phyloP scores from a whole-genome alignment of 37 sponge, comb jelly and placozoan genomes.

The Mnemiopsis leidyi region DNA sequence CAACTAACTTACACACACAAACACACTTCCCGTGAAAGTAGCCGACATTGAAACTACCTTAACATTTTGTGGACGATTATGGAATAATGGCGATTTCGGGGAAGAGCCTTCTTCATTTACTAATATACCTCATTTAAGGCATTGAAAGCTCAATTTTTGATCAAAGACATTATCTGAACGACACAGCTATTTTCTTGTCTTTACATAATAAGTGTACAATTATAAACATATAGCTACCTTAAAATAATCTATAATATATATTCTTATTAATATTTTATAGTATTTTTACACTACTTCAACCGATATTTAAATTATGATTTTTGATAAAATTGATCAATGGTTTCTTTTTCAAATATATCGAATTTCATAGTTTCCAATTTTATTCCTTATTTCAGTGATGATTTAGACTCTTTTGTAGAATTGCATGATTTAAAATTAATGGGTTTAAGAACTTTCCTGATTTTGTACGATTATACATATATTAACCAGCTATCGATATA shows the following conservation, averaged over 20 bases:
- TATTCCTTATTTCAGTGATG: conserved; percentile 28
- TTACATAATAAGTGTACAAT: neutral
- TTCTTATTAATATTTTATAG: conserved; percentile 40
- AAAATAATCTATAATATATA: neutral
- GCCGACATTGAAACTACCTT: too few species aligned
- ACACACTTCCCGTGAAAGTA: too few species aligned
- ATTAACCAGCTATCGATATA: neutral
- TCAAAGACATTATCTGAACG: too few species aligned
- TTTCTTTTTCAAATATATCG: conserved; percentile 24
- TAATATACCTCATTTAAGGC: neutral
- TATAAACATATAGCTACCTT: neutral
- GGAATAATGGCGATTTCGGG: neutral
- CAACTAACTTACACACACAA: too few species aligned
- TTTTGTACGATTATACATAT: conserved; percentile 36
- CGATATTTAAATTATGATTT: conserved; percentile 42
- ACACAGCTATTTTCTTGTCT: neutral
- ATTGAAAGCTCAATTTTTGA: neutral
- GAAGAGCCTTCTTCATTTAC: neutral
- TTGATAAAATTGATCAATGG: conserved; percentile 57
- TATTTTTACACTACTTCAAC: conserved; percentile 50
- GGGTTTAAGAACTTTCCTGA: conserved; percentile 42
- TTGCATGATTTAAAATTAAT: conserved; percentile 37
- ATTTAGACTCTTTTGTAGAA: conserved; percentile 36
- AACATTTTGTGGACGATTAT: neutral
- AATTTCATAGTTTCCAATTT: conserved; percentile 46